Evolutionary conservation across 2,888 invertebrate genomes (phyloP), one percentile per base, ranked within the genome.

Genomic region (Ceraclea dissimilis): DNA sequence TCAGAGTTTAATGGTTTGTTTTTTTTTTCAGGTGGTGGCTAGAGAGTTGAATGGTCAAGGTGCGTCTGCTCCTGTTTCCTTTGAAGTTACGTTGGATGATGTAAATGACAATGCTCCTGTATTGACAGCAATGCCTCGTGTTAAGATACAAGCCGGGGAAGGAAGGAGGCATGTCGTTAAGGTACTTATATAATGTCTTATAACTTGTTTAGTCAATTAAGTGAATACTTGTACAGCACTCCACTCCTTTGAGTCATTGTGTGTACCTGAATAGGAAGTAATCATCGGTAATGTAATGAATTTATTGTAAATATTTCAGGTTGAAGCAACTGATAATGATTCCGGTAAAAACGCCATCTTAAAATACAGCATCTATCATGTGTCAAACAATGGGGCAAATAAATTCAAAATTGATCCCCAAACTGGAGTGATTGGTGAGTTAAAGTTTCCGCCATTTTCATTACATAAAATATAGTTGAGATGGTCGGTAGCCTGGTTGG

Each of bases 91-190:
- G 46, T 71, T 91, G 57, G 78, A 86, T 59, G 93, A 93, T 69
- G 85, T 88, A 49, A 93, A 93, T 67, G 93, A 93, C 68, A 93
- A 93, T 70, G 83, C 90, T 0, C 93, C 93, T 0, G 77, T 85
- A 57, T 76, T 93, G 64, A 85, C 89, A 0, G 87, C 88, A 73
- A 83, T 89, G 4, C 79, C 86, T n/a, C 88, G 91, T 0, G 83
- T 93, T 54, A 82, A 83, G 0, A 85, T 93, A 1, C 89, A 90
- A 10, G 90, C 90, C 19, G 89, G 86, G 1, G 83, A 88, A 64
- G 84, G 84, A 39, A 77, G 83, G 58, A 78, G 84, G 50, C 75
- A 80, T 62, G 83, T 90, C 21, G 80, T 85, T 62, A 84, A 84
- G 79, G 88, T 88, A 64, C 13, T 39, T 39, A 39, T 39, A 39